Conservation (phyloP, 2,113 vertebrate genomes). For the Dascyllus trimaculatus region DNA sequence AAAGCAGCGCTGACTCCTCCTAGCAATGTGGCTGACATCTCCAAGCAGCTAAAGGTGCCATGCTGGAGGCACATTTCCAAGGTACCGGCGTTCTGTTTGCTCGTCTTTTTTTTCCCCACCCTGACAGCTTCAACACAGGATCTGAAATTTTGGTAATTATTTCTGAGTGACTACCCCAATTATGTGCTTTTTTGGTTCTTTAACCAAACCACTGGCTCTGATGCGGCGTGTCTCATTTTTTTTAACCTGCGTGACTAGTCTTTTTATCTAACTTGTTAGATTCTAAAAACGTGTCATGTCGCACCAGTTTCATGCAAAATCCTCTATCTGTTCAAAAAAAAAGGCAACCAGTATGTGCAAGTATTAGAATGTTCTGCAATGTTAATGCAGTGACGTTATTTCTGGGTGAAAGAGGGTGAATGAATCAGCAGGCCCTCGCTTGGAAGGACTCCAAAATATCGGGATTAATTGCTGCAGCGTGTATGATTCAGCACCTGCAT, state of each 20-base stretch:
- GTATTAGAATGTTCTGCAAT: constrained; percentile 13
- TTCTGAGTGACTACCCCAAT: not conserved
- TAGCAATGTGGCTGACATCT: constrained; percentile 21
- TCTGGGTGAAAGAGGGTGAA: constrained; percentile 29
- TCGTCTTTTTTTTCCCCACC: not conserved
- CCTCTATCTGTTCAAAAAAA: not conserved
- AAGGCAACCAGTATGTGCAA: not conserved
- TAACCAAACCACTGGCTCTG: not conserved
- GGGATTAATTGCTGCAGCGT: constrained; percentile 66
- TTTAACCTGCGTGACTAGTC: not conserved
- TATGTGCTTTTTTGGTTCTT: not conserved
- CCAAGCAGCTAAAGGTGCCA: not conserved
- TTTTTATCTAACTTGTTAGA: not conserved
- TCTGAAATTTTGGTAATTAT: constrained; percentile 7
- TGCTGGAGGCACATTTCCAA: constrained; percentile 7
- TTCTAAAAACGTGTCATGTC: not conserved
- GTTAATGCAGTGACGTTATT: constrained; percentile 41
- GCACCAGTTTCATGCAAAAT: constrained; percentile 2
- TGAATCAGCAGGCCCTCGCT: constrained; percentile 41
- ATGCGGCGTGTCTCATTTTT: not conserved
- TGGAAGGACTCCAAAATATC: constrained; percentile 48
- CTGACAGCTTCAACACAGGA: not conserved
- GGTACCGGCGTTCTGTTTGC: constrained; percentile 10
- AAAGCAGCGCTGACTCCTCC: not conserved
- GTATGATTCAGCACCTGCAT: constrained; percentile 66